Conservation (phyloP, 2,797 vertebrate genomes). For the Psittacula derbiana region DNA sequence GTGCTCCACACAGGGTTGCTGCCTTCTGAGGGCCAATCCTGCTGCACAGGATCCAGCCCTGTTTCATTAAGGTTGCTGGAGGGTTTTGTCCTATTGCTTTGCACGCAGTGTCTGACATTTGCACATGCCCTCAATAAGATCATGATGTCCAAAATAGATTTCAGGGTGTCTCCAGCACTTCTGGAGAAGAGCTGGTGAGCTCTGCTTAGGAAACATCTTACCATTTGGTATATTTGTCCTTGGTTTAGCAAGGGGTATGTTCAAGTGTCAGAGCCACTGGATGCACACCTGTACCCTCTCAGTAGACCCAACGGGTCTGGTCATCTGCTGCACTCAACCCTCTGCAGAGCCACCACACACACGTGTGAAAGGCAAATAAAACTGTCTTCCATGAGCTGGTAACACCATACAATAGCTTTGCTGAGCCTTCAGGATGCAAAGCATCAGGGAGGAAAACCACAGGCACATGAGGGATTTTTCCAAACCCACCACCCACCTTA, state of each 20-base stretch:
- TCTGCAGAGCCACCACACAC: background rate
- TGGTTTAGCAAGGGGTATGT: background rate
- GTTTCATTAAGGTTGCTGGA: too few species aligned
- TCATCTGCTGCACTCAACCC: background rate
- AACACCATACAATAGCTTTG: too few species aligned
- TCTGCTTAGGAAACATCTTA: background rate
- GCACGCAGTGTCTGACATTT: too few species aligned
- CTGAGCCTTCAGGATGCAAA: background rate
- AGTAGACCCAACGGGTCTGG: background rate
- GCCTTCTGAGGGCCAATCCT: too few species aligned
- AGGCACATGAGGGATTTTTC: background rate
- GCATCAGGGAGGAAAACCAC: background rate
- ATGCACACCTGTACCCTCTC: background rate
- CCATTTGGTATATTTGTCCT: background rate
- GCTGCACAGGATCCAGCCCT: too few species aligned
- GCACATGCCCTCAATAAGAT: background rate
- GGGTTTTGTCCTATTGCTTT: too few species aligned
- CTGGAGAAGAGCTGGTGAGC: background rate
- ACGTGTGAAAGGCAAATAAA: accelerated
- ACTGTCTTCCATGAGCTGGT: accelerated
- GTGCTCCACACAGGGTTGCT: too few species aligned
- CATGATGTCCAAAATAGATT: background rate
- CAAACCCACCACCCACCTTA: background rate
- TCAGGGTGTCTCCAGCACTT: background rate
- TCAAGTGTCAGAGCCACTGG: accelerated